phyloP scores from a whole-genome alignment of 2,797 vertebrate species.

The Ciconia nigra region DNA sequence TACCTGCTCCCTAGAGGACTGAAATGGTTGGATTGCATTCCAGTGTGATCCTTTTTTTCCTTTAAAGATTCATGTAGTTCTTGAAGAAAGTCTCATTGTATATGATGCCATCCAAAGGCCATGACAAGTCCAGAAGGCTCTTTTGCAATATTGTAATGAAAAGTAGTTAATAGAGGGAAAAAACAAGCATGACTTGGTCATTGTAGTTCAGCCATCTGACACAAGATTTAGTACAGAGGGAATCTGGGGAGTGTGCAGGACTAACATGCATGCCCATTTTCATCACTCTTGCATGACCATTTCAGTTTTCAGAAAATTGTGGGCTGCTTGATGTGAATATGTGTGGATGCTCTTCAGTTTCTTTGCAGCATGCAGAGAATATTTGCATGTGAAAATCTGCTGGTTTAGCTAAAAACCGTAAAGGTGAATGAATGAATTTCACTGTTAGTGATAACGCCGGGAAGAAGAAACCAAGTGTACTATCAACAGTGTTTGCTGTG shows the following conservation, averaged over 20 bases:
- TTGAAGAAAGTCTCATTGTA: neutral
- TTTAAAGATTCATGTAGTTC: neutral
- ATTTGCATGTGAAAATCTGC: conserved; percentile 45
- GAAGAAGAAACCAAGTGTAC: neutral
- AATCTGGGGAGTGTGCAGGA: neutral
- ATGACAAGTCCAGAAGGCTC: neutral
- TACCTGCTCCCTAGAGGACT: neutral
- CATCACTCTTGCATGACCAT: conserved; percentile 42
- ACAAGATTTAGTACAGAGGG: neutral
- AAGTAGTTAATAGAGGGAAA: neutral
- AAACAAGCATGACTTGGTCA: neutral
- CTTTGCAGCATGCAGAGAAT: conserved; percentile 16
- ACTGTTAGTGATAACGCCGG: neutral
- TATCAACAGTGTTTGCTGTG: neutral
- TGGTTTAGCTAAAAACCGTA: neutral
- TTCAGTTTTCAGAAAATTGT: neutral
- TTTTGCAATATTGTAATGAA: neutral
- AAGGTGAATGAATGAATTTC: neutral
- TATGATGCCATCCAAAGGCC: neutral
- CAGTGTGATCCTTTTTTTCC: neutral
- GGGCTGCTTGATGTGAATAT: conserved; percentile 22
- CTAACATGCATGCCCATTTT: conserved; percentile 44
- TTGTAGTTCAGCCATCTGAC: neutral
- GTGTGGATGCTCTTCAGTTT: conserved; percentile 15
- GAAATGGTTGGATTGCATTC: neutral